Evolutionary conservation across 2,113 vertebrate genomes (phyloP).

Genomic region (Lamprotornis superbus): DNA sequence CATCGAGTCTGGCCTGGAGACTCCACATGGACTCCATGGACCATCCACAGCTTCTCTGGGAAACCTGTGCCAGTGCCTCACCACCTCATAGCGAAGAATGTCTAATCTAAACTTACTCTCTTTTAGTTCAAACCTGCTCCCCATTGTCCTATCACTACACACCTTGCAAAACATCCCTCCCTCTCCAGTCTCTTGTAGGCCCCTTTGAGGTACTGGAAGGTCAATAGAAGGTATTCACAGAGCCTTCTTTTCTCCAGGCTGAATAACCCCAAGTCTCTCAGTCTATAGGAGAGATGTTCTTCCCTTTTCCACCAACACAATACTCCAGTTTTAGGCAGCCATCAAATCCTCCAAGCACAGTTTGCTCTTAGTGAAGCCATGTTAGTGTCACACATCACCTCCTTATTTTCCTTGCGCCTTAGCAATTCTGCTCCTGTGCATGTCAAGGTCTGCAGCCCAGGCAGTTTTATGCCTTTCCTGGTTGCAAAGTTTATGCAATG

Average conservation of each 20-base stretch:
- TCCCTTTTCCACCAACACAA: fast-evolving
- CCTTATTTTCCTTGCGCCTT: background rate
- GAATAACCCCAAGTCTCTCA: background rate
- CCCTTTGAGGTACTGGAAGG: background rate
- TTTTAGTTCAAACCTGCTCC: background rate
- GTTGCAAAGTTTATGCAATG: fast-evolving
- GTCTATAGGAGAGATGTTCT: background rate
- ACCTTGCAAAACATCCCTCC: background rate
- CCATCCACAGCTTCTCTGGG: background rate
- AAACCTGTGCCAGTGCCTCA: background rate
- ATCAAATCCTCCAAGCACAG: background rate
- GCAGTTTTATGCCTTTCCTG: background rate
- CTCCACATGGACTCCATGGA: background rate
- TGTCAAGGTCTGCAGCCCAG: background rate
- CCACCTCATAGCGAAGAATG: background rate
- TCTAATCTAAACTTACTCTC: background rate
- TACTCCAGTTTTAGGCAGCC: background rate
- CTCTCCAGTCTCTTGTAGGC: background rate
- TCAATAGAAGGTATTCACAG: fast-evolving
- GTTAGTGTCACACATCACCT: too few species aligned
- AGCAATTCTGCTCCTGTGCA: background rate
- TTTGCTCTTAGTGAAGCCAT: background rate
- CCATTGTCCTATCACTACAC: too few species aligned
- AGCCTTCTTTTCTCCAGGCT: background rate
- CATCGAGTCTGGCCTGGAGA: background rate